phyloP scores from a whole-genome alignment of 1,140 invertebrate species.

The Papilio polytes region DNA sequence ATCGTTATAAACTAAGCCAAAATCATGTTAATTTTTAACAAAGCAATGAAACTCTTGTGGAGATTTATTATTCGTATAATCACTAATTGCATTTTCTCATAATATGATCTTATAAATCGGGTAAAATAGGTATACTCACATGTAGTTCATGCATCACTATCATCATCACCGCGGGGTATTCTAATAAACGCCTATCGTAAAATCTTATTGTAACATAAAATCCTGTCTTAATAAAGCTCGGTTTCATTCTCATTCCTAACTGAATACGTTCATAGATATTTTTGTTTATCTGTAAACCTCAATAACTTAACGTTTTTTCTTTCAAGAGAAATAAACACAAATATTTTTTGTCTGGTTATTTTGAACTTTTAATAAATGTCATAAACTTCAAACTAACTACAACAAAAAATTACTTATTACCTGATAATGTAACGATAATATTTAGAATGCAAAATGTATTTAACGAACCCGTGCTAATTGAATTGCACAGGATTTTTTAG shows the following conservation, averaged over 20 bases:
- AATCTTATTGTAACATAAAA: constrained; percentile 25
- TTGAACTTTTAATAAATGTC: neutral
- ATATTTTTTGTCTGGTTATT: neutral
- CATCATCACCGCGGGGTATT: neutral
- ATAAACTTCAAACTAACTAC: neutral
- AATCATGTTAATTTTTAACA: too few relatives aligned
- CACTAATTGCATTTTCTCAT: too few relatives aligned
- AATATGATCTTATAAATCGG: too few relatives aligned
- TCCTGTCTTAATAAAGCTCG: neutral
- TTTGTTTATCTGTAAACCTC: neutral
- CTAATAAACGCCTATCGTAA: constrained; percentile 33
- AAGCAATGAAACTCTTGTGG: too few relatives aligned
- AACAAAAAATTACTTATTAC: neutral
- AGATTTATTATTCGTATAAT: too few relatives aligned
- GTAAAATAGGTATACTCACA: neutral
- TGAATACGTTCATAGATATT: neutral
- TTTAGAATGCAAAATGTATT: neutral
- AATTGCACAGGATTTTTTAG: neutral
- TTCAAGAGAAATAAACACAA: neutral
- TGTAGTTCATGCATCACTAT: neutral
- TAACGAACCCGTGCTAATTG: neutral
- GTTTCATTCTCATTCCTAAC: neutral
- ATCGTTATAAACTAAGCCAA: too few relatives aligned
- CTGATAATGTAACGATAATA: neutral
- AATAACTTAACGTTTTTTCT: neutral